Evolutionary conservation across 2,888 invertebrate species (phyloP).

Genomic region (Cryptocephalus moraei): DNA sequence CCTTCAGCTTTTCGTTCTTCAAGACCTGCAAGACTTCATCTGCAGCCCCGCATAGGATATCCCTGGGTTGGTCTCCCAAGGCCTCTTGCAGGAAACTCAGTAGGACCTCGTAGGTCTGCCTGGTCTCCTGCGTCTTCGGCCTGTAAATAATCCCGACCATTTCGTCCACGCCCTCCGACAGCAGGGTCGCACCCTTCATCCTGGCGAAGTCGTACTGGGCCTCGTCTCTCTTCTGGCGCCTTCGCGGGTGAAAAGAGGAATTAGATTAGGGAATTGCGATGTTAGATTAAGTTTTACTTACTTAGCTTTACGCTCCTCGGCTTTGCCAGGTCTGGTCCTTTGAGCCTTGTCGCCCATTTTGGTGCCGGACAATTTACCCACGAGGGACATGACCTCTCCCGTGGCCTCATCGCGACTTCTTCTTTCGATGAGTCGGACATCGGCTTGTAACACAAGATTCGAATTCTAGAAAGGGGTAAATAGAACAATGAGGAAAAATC

Average conservation of each 20-base stretch:
- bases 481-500: too few relatives aligned
- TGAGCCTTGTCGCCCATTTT: slow-evolving; percentile 96
- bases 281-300: slow-evolving; percentile 34
- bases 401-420: slow-evolving; percentile 98
- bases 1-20: slow-evolving; percentile 91
- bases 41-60: slow-evolving; percentile 96
- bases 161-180: slow-evolving; percentile 84
- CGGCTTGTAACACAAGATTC: slow-evolving; percentile 98
- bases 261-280: not conserved
- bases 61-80: slow-evolving; percentile 91
- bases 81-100: slow-evolving; percentile 95
- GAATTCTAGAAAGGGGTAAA: slow-evolving; percentile 69
- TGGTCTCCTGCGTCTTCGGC: slow-evolving; percentile 94
- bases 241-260: slow-evolving; percentile 26
- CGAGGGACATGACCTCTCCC: slow-evolving; percentile 93
- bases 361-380: slow-evolving; percentile 80
- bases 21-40: slow-evolving; percentile 93
- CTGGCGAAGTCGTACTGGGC: slow-evolving; percentile 85
- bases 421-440: slow-evolving; percentile 92
- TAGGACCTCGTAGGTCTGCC: slow-evolving; percentile 93
- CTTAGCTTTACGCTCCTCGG: slow-evolving; percentile 90
- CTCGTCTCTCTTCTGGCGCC: slow-evolving; percentile 83
- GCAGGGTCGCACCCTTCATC: slow-evolving; percentile 76
- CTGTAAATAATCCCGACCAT: slow-evolving; percentile 91
- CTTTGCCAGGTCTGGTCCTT: slow-evolving; percentile 84